phyloP scores from a whole-genome alignment of 2,113 vertebrate species.

The Caloenas nicobarica region DNA sequence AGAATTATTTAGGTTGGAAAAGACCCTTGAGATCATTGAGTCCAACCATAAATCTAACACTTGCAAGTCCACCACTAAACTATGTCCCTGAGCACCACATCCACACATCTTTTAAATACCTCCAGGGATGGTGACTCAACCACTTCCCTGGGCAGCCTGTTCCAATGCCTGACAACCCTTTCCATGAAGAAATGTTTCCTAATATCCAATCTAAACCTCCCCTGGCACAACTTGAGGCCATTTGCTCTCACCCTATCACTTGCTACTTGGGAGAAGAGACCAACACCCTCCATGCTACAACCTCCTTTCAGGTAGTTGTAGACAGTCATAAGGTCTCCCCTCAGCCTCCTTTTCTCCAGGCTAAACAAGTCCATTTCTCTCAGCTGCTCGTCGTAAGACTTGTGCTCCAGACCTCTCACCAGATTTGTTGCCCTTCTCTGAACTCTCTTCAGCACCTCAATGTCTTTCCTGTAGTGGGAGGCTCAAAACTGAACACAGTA shows the following conservation, averaged over 20 bases:
- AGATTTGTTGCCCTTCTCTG: not conserved
- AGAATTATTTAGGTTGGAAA: not conserved
- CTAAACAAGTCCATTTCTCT: not conserved
- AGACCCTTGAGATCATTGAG: not conserved
- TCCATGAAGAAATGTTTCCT: not conserved
- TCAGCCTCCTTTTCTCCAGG: not conserved
- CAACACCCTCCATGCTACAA: rapidly evolving
- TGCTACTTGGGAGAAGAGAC: not conserved
- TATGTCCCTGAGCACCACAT: rapidly evolving
- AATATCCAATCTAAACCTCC: not conserved
- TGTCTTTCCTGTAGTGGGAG: too few species aligned
- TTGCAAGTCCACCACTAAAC: not conserved
- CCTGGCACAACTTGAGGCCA: rapidly evolving
- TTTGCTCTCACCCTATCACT: not conserved
- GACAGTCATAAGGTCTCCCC: not conserved
- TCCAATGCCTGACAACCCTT: not conserved
- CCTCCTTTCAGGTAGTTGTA: not conserved
- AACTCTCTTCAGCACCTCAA: too few species aligned
- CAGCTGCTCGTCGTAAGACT: rapidly evolving
- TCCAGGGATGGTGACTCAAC: not conserved
- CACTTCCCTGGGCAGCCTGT: not conserved
- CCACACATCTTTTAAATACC: not conserved
- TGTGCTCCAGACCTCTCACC: not conserved
- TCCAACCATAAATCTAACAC: not conserved
- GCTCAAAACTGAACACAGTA: not conserved